Evolutionary conservation across 2,888 invertebrate genomes (phyloP).

Genomic region (Suillia variegata): DNA sequence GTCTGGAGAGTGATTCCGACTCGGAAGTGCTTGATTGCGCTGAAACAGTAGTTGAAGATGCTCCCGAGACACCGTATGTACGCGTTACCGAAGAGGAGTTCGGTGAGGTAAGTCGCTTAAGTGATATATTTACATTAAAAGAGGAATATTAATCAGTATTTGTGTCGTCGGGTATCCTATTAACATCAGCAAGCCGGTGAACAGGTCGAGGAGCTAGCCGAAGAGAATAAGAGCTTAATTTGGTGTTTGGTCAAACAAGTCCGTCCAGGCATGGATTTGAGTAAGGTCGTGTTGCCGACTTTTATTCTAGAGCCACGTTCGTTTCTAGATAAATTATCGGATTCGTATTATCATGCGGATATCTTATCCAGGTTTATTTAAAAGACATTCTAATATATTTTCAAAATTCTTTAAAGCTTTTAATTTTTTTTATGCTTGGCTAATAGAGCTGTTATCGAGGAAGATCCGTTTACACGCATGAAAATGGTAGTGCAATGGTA

Average conservation of each 20-base stretch:
- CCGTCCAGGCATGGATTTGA: slow-evolving; percentile 92
- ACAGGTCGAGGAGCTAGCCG: slow-evolving; percentile 89
- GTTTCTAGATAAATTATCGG: slow-evolving; percentile 89
- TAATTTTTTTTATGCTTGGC: neutral
- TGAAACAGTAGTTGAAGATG: slow-evolving; percentile 53
- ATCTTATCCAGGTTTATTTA: slow-evolving; percentile 78
- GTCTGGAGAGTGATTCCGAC: slow-evolving; percentile 66
- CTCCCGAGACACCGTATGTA: slow-evolving; percentile 67
- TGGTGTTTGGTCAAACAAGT: slow-evolving; percentile 96
- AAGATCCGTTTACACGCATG: slow-evolving; percentile 90
- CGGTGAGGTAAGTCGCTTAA: slow-evolving; percentile 62
- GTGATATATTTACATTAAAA: slow-evolving; percentile 3
- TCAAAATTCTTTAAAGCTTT: neutral
- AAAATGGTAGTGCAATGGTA: slow-evolving; percentile 89
- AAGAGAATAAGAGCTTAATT: slow-evolving; percentile 92
- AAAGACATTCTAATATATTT: fast-evolving
- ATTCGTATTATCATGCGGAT: slow-evolving; percentile 94
- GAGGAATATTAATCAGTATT: too few relatives aligned
- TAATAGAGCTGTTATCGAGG: slow-evolving; percentile 80
- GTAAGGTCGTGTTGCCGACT: slow-evolving; percentile 84
- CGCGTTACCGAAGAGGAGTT: slow-evolving; percentile 68
- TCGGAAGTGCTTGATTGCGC: slow-evolving; percentile 62
- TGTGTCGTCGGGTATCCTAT: neutral
- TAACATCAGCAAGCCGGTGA: slow-evolving; percentile 70
- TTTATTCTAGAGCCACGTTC: slow-evolving; percentile 93